phyloP scores from a whole-genome alignment of 2,888 invertebrate species.

The Melinaea menophilus region DNA sequence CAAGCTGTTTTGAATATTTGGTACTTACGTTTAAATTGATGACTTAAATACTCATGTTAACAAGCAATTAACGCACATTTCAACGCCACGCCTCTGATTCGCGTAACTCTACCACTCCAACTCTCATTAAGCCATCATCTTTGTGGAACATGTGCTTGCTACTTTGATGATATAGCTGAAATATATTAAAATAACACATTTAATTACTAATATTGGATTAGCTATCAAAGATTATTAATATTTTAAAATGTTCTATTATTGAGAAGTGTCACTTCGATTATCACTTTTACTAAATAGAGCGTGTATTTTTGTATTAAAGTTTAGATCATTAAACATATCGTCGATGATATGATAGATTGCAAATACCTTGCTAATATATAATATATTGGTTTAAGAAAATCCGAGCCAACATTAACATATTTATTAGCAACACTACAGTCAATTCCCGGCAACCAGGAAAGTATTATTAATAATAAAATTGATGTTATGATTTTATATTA shows the following conservation, averaged over 20 bases:
- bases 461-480: conserved; percentile 56
- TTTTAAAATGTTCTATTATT: too few relatives aligned
- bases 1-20: not conserved
- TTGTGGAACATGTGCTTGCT: conserved; percentile 22
- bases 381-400: conserved; percentile 69
- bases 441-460: conserved; percentile 37
- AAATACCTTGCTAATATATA: conserved; percentile 46
- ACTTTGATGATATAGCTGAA: not conserved
- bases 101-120: conserved; percentile 26
- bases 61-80: conserved; percentile 19
- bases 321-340: not conserved
- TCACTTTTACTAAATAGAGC: too few relatives aligned
- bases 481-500: conserved; percentile 49
- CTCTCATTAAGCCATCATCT: conserved; percentile 30
- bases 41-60: conserved; percentile 14
- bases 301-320: not conserved
- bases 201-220: too few relatives aligned
- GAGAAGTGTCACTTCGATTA: too few relatives aligned
- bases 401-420: conserved; percentile 67
- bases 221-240: too few relatives aligned
- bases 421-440: conserved; percentile 38
- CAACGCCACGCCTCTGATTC: conserved; percentile 20
- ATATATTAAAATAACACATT: not conserved
- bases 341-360: conserved; percentile 35
- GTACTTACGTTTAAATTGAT: not conserved